Base-by-base conservation (phyloP, 2,797 vertebrate genomes). In the Echeneis naucrates region DNA sequence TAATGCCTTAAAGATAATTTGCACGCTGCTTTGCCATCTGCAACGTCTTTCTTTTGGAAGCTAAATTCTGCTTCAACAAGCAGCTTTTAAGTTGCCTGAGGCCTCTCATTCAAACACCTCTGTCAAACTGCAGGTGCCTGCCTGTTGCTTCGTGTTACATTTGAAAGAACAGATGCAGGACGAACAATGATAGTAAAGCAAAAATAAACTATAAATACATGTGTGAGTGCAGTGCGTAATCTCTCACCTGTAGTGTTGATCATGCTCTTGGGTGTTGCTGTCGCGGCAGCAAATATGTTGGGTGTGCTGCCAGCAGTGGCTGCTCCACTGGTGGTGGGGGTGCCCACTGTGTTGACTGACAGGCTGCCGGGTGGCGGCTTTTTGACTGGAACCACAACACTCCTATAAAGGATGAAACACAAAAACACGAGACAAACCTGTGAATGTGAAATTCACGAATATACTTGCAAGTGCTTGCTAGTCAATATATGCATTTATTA, bases 231-330 rank as follows among this genome's bases (percentile, higher is more conserved):
- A 2, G 17, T 54, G 65, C 32, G 10, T 50, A 2, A 21, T 38
- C 21, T 53, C 81, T 87, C 95, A 99, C 98, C 98, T 95, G 98
- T 99, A 76, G 98, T 99, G 95, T 99, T 99, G 93, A 99, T 99
- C 98, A 99, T 99, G 96, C 98, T 99, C 94, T 99, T 99, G 92
- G 98, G 98, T 76, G 98, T 99, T 75, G 97, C 95, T 85, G 97
- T 96, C 51, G 97, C 94, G 66, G 98, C 96, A 81, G 97, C 97
- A 80, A 99, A 98, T 91, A 99, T 98, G 91, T 98, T 99, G 64
- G 97, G 96, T 4, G 98, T 97, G 89, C 96, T 98, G 92, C 96
- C 95, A 27, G 96, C 94, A 0, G 95, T 93, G 84, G 95, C 88
- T 4, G 95, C 93, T 30, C 95, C 94, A 21, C 96, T 89, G 3